These are phyloP conservation scores for Scopus umbretta DNA, from an alignment of 2,113 vertebrate genomes.

Conservation along the genomic window DNA sequence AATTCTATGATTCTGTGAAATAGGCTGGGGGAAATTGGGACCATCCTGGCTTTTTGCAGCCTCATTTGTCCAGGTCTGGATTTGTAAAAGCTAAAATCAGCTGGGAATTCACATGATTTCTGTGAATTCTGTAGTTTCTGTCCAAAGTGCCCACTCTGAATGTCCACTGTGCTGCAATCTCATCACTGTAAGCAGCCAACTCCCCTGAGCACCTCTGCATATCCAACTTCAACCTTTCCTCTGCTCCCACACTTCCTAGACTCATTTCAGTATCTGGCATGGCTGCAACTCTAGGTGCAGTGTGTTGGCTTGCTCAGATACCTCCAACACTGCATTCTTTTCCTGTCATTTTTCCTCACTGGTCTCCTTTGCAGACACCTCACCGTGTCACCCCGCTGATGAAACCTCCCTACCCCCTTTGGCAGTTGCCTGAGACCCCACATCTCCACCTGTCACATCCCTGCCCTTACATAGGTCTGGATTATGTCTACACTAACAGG, in stretches of 20 bases:
- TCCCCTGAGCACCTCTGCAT: neutral
- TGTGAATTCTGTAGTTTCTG: neutral
- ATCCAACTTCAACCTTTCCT: neutral
- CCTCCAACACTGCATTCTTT: neutral
- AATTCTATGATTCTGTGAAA: too few species aligned
- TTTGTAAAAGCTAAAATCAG: neutral
- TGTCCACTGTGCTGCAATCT: neutral
- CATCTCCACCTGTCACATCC: neutral
- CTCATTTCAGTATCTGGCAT: neutral
- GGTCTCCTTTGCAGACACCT: neutral
- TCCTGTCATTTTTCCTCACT: neutral
- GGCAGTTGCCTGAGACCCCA: neutral
- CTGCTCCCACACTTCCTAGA: neutral
- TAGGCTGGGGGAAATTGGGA: neutral
- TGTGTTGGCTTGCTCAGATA: neutral
- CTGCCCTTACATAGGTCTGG: neutral
- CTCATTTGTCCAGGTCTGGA: neutral
- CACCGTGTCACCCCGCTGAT: accelerated
- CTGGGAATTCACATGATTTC: neutral
- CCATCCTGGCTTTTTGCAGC: neutral
- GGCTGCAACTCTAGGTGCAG: neutral
- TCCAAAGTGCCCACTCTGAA: neutral
- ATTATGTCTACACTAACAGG: neutral
- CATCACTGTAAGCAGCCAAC: accelerated
- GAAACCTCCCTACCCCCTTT: neutral